phyloP scores from a whole-genome alignment of 2,888 invertebrate genomes.

The Epirrhoe tristata region DNA sequence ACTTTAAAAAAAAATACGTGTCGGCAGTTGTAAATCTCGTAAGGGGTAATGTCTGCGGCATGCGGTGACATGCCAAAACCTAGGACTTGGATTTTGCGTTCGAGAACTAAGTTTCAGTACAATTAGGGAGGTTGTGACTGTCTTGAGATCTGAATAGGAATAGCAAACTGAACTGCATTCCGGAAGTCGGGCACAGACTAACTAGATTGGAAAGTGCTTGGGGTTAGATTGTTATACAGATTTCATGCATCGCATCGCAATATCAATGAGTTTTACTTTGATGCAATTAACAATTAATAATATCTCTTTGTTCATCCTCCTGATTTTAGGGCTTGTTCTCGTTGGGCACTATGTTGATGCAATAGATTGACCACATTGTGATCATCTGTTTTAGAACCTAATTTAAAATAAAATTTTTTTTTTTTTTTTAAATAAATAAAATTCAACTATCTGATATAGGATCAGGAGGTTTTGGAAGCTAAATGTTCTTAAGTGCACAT shows the following conservation, averaged over 20 bases:
- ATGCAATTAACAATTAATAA: not conserved
- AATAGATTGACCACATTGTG: too few relatives aligned
- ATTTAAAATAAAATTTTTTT: too few relatives aligned
- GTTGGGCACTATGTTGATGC: too few relatives aligned
- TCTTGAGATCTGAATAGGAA: constrained; percentile 30
- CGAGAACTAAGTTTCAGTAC: constrained; percentile 29
- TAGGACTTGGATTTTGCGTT: constrained; percentile 36
- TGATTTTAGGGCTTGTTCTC: too few relatives aligned
- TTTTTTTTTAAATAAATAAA: too few relatives aligned
- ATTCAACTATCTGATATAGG: too few relatives aligned
- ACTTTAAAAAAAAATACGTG: constrained; percentile 2
- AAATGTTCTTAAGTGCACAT: too few relatives aligned
- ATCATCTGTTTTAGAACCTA: too few relatives aligned
- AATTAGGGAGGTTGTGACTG: constrained; percentile 35
- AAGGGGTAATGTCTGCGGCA: constrained; percentile 38
- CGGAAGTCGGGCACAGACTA: constrained; percentile 12
- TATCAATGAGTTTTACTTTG: not conserved
- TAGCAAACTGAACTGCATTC: constrained; percentile 39
- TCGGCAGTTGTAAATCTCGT: constrained; percentile 17
- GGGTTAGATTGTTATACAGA: constrained; percentile 1
- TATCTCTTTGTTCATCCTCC: too few relatives aligned
- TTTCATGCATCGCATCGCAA: not conserved
- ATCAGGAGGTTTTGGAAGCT: too few relatives aligned
- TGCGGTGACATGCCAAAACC: constrained; percentile 42
- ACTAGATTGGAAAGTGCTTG: not conserved